Evolutionary conservation across 2,888 invertebrate genomes (phyloP).

Genomic region (Drosophila engyochracea): DNA sequence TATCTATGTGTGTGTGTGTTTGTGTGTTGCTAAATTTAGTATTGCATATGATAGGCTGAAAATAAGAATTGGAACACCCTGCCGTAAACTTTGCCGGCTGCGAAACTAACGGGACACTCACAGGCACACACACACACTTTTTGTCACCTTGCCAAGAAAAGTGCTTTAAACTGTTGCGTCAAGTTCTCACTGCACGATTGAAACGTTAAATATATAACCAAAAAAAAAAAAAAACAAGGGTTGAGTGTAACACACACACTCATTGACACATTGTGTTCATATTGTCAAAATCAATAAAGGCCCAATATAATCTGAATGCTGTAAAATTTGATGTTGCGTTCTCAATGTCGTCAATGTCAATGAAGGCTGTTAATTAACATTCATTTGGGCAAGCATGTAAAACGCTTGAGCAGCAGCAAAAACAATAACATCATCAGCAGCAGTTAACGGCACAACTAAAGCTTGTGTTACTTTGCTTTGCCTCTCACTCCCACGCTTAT

Average conservation of each 20-base stretch:
- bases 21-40: slow-evolving; percentile 75
- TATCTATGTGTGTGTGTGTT: slow-evolving; percentile 11
- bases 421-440: slow-evolving; percentile 25
- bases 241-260: slow-evolving; percentile 16
- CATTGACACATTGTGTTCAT: slow-evolving; percentile 19
- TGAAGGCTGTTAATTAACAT: slow-evolving; percentile 46
- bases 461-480: slow-evolving; percentile 18
- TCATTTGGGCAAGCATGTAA: slow-evolving; percentile 44
- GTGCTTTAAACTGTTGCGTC: slow-evolving; percentile 71
- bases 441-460: slow-evolving; percentile 37
- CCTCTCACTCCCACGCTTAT: slow-evolving; percentile 17
- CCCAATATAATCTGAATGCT: slow-evolving; percentile 41
- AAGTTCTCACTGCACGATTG: slow-evolving; percentile 30
- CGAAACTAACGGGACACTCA: slow-evolving; percentile 49
- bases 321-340: slow-evolving; percentile 1
- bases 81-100: slow-evolving; percentile 61
- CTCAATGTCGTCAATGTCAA: slow-evolving; percentile 47
- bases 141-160: slow-evolving; percentile 69
- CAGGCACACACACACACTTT: slow-evolving; percentile 23
- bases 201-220: slow-evolving; percentile 23
- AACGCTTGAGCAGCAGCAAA: slow-evolving; percentile 10
- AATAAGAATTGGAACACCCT: slow-evolving; percentile 82
- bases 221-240: slow-evolving; percentile 13
- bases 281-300: slow-evolving; percentile 69
- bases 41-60: slow-evolving; percentile 67